A percentile compares a stretch with the other conserved stretches of the same genome.
Conservation (phyloP, 2,797 vertebrate species). For the Platyrinchus mystaceus region DNA sequence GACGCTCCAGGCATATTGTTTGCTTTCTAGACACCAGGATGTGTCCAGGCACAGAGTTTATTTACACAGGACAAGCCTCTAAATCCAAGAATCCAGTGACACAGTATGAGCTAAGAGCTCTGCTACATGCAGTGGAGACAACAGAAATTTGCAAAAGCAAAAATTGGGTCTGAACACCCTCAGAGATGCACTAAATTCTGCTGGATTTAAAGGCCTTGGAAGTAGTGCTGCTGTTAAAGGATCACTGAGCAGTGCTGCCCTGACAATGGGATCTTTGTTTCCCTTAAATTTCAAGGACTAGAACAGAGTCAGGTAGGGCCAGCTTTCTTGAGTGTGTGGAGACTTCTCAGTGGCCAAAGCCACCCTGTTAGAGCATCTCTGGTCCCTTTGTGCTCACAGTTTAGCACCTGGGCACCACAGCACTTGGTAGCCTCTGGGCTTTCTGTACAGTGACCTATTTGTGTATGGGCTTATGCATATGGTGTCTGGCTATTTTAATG, state of each 20-base stretch:
- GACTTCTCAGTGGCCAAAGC: not conserved
- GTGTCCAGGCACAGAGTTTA: not conserved
- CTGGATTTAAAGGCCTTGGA: not conserved
- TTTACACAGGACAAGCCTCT: not conserved
- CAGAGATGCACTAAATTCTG: not conserved
- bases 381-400: not conserved
- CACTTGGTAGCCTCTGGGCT: not conserved
- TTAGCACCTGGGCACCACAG: not conserved
- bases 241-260: not conserved
- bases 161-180: not conserved
- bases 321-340: not conserved
- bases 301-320: not conserved
- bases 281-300: not conserved
- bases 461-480: not conserved
- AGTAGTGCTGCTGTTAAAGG: not conserved
- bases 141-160: not conserved
- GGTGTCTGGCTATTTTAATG: not conserved
- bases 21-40: slow-evolving; percentile 11
- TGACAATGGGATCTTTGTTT: not conserved
- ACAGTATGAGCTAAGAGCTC: not conserved
- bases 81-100: not conserved
- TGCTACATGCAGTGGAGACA: not conserved
- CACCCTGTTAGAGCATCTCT: not conserved
- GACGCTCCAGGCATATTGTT: not conserved
- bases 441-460: not conserved